phyloP scores from a whole-genome alignment of 2,888 invertebrate genomes.

The Nectonema munidae region DNA sequence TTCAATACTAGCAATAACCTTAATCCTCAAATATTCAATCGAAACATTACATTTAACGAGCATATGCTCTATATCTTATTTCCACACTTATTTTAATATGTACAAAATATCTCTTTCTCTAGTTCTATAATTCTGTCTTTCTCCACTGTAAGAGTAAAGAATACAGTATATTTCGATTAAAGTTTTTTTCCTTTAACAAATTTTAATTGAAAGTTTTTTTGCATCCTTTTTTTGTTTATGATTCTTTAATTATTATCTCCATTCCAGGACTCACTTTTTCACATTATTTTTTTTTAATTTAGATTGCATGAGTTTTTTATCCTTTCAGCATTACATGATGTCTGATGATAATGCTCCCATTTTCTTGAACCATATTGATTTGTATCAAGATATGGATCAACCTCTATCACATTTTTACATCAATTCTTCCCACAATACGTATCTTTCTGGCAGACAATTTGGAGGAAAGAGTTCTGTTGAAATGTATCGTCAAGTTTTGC shows the following conservation, averaged over 20 bases:
- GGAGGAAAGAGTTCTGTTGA: slow-evolving; percentile 84
- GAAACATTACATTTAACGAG: too few species aligned
- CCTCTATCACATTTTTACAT: slow-evolving; percentile 90
- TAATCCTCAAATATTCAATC: too few species aligned
- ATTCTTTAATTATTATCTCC: too few species aligned
- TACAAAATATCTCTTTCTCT: too few species aligned
- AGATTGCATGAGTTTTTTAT: slow-evolving; percentile 62
- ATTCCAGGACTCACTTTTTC: too few species aligned
- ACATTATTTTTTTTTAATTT: slow-evolving; percentile 20
- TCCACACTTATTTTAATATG: too few species aligned
- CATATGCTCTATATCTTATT: too few species aligned
- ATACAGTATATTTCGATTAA: neutral
- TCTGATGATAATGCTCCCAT: slow-evolving; percentile 98
- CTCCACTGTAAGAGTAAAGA: neutral
- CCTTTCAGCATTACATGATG: slow-evolving; percentile 86
- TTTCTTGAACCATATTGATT: slow-evolving; percentile 47
- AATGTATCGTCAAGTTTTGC: slow-evolving; percentile 81
- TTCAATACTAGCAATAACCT: too few species aligned
- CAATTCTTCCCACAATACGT: slow-evolving; percentile 86
- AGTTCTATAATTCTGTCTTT: neutral
- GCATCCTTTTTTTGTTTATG: too few species aligned
- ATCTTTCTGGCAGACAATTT: slow-evolving; percentile 68
- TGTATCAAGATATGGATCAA: slow-evolving; percentile 65
- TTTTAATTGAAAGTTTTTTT: too few species aligned
- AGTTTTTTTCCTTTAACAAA: neutral